Conservation (phyloP, 2,113 vertebrate species). For the Rallus limicola region DNA sequence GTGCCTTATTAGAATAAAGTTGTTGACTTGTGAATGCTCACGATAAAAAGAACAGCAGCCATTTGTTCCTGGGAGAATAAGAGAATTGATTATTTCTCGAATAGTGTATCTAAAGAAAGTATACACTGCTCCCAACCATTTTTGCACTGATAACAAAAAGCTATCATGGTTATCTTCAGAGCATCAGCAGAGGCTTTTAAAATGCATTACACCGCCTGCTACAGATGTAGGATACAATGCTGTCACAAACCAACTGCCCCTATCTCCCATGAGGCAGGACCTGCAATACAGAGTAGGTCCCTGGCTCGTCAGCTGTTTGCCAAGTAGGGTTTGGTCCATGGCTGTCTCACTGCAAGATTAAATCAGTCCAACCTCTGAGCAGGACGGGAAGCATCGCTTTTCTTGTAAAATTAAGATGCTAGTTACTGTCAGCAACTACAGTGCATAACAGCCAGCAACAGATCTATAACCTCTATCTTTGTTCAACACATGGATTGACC, state of each 20-base stretch:
- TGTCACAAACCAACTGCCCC: fast-evolving
- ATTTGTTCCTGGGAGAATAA: background rate
- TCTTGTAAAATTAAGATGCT: background rate
- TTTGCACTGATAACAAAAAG: background rate
- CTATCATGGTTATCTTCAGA: background rate
- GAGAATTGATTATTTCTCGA: background rate
- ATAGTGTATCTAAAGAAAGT: background rate
- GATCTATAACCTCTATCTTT: background rate
- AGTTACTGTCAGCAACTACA: background rate
- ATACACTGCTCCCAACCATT: background rate
- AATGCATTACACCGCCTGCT: background rate
- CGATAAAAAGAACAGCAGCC: background rate
- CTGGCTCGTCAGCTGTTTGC: background rate
- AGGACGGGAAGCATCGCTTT: background rate
- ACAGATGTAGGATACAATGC: background rate
- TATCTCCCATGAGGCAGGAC: background rate
- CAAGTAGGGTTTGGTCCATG: background rate
- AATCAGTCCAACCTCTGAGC: background rate
- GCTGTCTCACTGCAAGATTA: background rate
- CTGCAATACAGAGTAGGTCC: background rate
- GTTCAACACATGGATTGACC: background rate
- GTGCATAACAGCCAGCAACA: background rate
- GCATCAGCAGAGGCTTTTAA: background rate
- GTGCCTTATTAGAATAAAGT: background rate
- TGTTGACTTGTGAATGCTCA: background rate